Evolutionary conservation across 1,140 invertebrate genomes (phyloP).

Genomic region (Pinna nobilis): DNA sequence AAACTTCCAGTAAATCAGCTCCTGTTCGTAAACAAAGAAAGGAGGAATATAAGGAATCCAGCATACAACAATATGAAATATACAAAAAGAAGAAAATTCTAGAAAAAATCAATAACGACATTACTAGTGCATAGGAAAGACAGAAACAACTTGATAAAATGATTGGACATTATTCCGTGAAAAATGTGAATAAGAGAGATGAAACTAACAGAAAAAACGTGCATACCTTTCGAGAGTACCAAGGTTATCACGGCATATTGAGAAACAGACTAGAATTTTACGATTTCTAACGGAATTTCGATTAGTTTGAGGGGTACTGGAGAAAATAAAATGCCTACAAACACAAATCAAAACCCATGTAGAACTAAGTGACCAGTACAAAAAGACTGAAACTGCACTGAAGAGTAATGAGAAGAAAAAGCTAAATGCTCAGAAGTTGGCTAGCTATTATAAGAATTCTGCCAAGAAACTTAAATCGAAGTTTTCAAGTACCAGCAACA

Average conservation of each 20-base stretch:
- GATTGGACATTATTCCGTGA: conserved; percentile 33
- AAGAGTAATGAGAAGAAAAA: neutral
- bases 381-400: neutral
- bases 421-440: neutral
- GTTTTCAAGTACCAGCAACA: neutral
- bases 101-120: neutral
- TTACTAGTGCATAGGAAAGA: neutral
- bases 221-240: conserved; percentile 14
- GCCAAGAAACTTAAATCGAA: neutral
- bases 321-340: neutral
- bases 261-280: neutral
- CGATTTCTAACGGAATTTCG: no score
- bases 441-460: conserved; percentile 1
- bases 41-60: neutral
- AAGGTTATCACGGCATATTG: neutral
- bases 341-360: neutral
- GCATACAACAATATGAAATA: neutral
- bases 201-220: conserved; percentile 29
- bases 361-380: neutral
- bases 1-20: neutral
- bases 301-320: no score
- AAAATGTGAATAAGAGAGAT: conserved; percentile 36
- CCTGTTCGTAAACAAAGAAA: neutral
- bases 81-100: conserved; percentile 3
- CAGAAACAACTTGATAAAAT: neutral